These are phyloP conservation scores for Harpegnathos saltator DNA, from an alignment of 1,140 invertebrate species.

Conservation along the genomic window DNA sequence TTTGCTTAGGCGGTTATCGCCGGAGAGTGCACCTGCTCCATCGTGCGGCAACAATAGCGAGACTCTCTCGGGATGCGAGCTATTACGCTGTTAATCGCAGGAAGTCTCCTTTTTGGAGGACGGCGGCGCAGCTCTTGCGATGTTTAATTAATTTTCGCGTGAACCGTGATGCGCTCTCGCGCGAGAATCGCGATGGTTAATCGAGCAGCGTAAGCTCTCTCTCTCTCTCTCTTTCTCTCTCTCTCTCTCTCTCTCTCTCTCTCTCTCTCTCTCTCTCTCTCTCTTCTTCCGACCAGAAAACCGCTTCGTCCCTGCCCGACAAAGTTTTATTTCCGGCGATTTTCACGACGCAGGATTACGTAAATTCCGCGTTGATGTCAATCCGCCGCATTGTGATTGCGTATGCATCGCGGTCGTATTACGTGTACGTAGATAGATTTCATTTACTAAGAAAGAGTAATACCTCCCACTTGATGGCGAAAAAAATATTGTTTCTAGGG, in stretches of 20 bases:
- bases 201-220: not conserved
- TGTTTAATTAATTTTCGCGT: conserved; percentile 54
- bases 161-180: conserved; percentile 33
- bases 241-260: conserved; percentile 16
- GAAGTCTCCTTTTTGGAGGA: conserved; percentile 66
- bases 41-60: conserved; percentile 16
- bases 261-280: conserved; percentile 6
- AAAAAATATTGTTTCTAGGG: not conserved
- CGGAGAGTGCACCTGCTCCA: not conserved
- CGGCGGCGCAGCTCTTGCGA: not conserved
- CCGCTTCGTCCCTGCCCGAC: not conserved
- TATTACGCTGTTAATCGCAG: conserved; percentile 66
- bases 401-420: conserved; percentile 7
- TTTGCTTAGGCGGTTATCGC: conserved; percentile 48
- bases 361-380: conserved; percentile 59
- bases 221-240: conserved; percentile 1
- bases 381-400: conserved; percentile 32
- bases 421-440: no score
- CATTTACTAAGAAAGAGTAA: conserved; percentile 5
- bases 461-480: not conserved
- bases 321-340: conserved; percentile 64
- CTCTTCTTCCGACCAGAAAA: conserved; percentile 26
- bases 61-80: conserved; percentile 44
- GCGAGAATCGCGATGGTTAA: not conserved
- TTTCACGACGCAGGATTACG: conserved; percentile 56